A percentile compares a stretch with the other conserved stretches of the same genome.
These are phyloP conservation scores for Phaetusa simplex DNA, from an alignment of 2,113 vertebrate species.

Conservation along the genomic window DNA sequence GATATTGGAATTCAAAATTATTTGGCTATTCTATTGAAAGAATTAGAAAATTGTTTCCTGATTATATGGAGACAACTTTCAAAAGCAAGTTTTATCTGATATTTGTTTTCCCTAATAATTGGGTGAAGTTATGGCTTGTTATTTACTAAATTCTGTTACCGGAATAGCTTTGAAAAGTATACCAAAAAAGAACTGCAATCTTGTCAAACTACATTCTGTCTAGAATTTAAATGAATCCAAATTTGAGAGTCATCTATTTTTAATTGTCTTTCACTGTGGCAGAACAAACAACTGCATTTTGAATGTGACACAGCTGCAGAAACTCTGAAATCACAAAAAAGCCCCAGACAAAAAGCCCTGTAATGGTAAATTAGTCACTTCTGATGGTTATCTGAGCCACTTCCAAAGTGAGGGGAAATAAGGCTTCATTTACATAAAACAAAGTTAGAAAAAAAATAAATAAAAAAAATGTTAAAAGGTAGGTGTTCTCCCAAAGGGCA, in stretches of 20 bases:
- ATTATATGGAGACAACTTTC: not conserved
- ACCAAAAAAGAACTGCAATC: not conserved
- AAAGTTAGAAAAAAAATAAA: not conserved
- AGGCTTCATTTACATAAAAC: not conserved
- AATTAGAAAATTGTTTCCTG: not conserved
- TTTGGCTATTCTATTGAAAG: not conserved
- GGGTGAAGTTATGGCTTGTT: not conserved
- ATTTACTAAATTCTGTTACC: not conserved
- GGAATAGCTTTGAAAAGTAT: not conserved
- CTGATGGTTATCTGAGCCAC: not conserved
- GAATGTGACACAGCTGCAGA: not conserved
- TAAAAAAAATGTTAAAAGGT: not conserved
- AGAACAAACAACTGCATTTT: slow-evolving; percentile 2
- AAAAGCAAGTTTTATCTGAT: not conserved
- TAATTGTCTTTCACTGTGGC: not conserved
- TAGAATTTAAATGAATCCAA: not conserved
- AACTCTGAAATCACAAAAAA: not conserved
- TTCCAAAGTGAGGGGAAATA: not conserved
- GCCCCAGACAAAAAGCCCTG: not conserved
- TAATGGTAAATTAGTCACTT: not conserved
- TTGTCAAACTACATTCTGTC: not conserved
- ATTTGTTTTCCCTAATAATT: slow-evolving; percentile 1
- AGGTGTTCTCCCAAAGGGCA: not conserved
- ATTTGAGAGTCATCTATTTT: slow-evolving; percentile 4
- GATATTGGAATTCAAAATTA: not conserved